Evolutionary conservation across 2,797 vertebrate species (phyloP), one percentile per base, ranked within the genome.

Genomic region (Eulemur rubriventer): DNA sequence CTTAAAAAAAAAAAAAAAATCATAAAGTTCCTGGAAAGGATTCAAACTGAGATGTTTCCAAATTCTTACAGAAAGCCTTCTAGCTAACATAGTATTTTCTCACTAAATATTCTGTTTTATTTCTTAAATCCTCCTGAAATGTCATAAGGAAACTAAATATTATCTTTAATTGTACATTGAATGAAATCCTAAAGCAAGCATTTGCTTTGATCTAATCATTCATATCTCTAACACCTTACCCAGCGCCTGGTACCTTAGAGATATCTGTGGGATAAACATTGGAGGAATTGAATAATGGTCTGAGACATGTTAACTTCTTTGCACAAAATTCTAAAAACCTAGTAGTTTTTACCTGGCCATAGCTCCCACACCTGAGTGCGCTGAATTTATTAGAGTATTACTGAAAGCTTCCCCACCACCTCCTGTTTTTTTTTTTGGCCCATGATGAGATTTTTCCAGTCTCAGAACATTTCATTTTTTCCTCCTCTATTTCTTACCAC

Each of bases 21-120:
- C 72, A 61, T 92, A 24, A 96, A 80, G 65, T 80, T 24, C 63
- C 88, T 91, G 70, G 55, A 80, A 85, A 89, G 87, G 48, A 82
- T 63, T 55, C 38, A 79, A 41, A 48, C 50, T 50, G 59, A 95
- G 73, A 50, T 80, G 24, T 28, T 70, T 91, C 28, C 14, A 59
- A 63, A 52, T 65, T 81, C 76, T 84, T 33, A 8, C 0, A 30
- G 76, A 79, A 82, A 93, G 35, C n/a, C 70, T 78, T 79, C 67
- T 67, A 20, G 72, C 10, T 30, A 4, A 16, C 46, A 0, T 20
- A 26, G 26, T 48, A 20, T 48, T 65, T 89, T 91, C 85, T 86
- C 33, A 70, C 43, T 30, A 52, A 63, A 13, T 2, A 1, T 65
- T 50, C 81, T 69, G 5, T 48, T 78, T 70, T 13, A 2, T 52